A percentile compares a stretch with the other conserved stretches of the same genome.
Conservation (phyloP, 2,113 vertebrate genomes). For the Paramisgurnus dabryanus region DNA sequence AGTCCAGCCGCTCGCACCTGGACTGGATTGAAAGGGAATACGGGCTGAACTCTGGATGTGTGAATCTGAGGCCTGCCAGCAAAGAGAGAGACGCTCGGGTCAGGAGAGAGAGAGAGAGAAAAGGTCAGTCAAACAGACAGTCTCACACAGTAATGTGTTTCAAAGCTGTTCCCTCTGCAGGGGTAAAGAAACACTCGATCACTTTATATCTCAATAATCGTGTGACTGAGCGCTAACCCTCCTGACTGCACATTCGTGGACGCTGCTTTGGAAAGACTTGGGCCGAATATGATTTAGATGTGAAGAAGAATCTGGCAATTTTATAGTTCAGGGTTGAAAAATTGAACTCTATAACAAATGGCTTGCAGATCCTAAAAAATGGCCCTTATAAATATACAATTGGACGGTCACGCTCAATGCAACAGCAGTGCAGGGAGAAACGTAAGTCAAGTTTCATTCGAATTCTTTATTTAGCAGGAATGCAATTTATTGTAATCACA, state of each 20-base stretch:
- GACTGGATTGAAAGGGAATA: constrained; percentile 74
- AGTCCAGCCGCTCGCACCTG: constrained; percentile 75
- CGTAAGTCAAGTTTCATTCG: not conserved
- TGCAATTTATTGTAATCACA: not conserved
- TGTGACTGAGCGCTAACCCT: constrained; percentile 21
- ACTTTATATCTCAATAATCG: constrained; percentile 42
- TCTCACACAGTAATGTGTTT: constrained; percentile 71
- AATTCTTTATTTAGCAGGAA: not conserved
- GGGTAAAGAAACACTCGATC: constrained; percentile 38
- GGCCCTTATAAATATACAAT: constrained; percentile 28
- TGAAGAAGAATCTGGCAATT: constrained; percentile 33
- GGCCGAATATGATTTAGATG: constrained; percentile 30
- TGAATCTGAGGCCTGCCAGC: constrained; percentile 60
- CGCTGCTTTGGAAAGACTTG: not conserved
- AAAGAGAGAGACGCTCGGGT: constrained; percentile 63
- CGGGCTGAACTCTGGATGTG: constrained; percentile 68
- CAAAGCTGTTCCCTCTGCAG: constrained; percentile 64
- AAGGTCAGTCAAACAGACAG: constrained; percentile 63
- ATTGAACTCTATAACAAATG: constrained; percentile 11
- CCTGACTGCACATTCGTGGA: constrained; percentile 25
- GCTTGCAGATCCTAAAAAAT: constrained; percentile 11
- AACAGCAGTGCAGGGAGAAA: not conserved
- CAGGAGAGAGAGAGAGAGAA: constrained; percentile 61
- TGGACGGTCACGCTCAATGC: not conserved
- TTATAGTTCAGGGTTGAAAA: constrained; percentile 13